Percentiles rank a stretch among this genome's conserved stretches.
phyloP scores from a whole-genome alignment of 2,797 vertebrate genomes.

The Aratinga solstitialis region DNA sequence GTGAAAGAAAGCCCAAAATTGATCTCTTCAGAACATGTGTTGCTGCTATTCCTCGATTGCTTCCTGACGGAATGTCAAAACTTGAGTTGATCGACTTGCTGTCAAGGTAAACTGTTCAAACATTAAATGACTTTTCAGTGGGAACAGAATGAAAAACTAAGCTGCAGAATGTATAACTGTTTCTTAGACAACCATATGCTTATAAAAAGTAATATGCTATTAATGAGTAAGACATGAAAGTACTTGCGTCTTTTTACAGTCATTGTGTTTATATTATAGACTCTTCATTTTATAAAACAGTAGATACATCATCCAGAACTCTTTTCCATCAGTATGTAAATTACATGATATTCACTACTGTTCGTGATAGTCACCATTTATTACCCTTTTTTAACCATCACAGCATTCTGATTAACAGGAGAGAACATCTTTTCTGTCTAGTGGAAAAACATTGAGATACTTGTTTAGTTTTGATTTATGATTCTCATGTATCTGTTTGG shows the following conservation, averaged over 20 bases:
- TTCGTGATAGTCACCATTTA: neutral
- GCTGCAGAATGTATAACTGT: neutral
- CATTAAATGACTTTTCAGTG: neutral
- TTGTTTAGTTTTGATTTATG: neutral
- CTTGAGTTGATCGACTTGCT: conserved; percentile 95
- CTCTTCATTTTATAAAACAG: neutral
- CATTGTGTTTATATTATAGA: neutral
- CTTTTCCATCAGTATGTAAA: neutral
- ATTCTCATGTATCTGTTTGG: neutral
- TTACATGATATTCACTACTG: neutral
- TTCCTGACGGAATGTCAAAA: conserved; percentile 98
- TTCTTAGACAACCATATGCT: neutral
- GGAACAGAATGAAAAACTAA: neutral
- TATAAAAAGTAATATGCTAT: neutral
- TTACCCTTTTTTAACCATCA: neutral
- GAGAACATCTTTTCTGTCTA: neutral
- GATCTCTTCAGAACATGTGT: conserved; percentile 98
- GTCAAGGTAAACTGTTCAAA: conserved; percentile 82
- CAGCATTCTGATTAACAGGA: neutral
- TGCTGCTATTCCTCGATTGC: conserved; percentile 94
- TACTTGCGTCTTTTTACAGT: neutral
- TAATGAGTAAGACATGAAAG: neutral
- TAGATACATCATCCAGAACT: neutral
- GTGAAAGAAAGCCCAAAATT: conserved; percentile 98
- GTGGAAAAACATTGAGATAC: neutral